Conservation (phyloP, 1,140 invertebrate genomes). For the Limonius californicus region DNA sequence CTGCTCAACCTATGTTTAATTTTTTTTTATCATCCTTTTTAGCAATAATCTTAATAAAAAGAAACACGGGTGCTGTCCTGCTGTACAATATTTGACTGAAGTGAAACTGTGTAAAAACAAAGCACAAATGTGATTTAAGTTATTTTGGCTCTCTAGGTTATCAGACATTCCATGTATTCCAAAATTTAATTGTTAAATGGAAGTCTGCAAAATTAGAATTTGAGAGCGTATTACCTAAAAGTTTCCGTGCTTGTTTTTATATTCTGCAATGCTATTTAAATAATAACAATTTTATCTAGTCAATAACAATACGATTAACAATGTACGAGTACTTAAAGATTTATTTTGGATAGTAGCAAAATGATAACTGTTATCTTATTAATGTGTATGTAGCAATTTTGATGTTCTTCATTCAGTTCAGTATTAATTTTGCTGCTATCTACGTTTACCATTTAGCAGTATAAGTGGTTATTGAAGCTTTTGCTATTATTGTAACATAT, state of each 20-base stretch:
- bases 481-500: not conserved
- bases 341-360: not conserved
- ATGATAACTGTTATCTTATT: not conserved
- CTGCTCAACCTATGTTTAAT: too few relatives aligned
- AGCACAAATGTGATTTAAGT: not conserved
- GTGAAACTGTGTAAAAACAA: not conserved
- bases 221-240: too few relatives aligned
- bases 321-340: not conserved
- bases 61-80: too few relatives aligned
- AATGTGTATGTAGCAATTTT: not conserved
- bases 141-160: not conserved
- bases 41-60: too few relatives aligned
- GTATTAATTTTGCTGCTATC: too few relatives aligned
- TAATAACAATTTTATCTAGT: not conserved
- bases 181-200: not conserved
- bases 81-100: not conserved
- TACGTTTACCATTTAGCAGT: too few relatives aligned
- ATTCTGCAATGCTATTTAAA: not conserved
- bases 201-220: not conserved
- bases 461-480: not conserved
- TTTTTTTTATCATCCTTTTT: too few relatives aligned
- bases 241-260: too few relatives aligned
- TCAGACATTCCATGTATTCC: not conserved
- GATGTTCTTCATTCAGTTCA: not conserved
- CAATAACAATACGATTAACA: not conserved